These are phyloP conservation scores for Osmerus eperlanus DNA, from an alignment of 2,113 vertebrate species.

Conservation along the genomic window DNA sequence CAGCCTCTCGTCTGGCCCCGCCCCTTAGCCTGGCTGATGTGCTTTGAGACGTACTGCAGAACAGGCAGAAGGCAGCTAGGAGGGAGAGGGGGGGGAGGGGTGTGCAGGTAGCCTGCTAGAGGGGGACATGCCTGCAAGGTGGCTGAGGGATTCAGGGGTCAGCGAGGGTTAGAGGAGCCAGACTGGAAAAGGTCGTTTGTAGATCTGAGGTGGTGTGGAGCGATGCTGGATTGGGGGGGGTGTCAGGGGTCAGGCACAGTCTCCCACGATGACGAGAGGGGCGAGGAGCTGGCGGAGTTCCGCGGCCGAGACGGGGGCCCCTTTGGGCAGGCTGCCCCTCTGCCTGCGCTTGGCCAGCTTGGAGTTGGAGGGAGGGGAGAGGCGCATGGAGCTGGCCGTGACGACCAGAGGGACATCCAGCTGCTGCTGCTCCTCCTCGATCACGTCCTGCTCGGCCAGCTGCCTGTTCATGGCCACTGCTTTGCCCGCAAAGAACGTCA, in stretches of 20 bases:
- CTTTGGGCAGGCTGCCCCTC: conserved; percentile 79
- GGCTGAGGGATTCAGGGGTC: conserved; percentile 31
- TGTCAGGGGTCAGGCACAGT: conserved; percentile 76
- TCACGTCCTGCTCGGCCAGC: conserved; percentile 85
- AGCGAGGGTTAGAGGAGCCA: conserved; percentile 29
- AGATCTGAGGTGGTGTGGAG: conserved; percentile 11
- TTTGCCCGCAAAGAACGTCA: conserved; percentile 91
- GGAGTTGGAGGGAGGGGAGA: conserved; percentile 90
- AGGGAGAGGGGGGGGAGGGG: conserved; percentile 41
- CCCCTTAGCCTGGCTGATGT: conserved; percentile 55
- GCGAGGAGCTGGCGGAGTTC: conserved; percentile 80
- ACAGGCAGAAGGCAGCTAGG: conserved; percentile 68
- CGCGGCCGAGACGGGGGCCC: conserved; percentile 70
- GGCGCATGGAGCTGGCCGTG: conserved; percentile 82
- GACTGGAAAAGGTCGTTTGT: conserved; percentile 22
- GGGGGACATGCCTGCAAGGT: conserved; percentile 30
- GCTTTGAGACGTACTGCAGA: conserved; percentile 64
- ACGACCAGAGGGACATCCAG: conserved; percentile 80
- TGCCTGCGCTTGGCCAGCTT: conserved; percentile 89
- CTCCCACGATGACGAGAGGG: conserved; percentile 86
- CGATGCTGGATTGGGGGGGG: conserved; percentile 21
- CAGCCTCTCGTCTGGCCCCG: conserved; percentile 39
- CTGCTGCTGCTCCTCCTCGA: conserved; percentile 78
- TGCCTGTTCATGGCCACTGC: conserved; percentile 94
- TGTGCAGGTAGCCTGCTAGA: conserved; percentile 37